These are phyloP conservation scores for Nemoura dubitans DNA, from an alignment of 2,888 invertebrate genomes.

Conservation along the genomic window DNA sequence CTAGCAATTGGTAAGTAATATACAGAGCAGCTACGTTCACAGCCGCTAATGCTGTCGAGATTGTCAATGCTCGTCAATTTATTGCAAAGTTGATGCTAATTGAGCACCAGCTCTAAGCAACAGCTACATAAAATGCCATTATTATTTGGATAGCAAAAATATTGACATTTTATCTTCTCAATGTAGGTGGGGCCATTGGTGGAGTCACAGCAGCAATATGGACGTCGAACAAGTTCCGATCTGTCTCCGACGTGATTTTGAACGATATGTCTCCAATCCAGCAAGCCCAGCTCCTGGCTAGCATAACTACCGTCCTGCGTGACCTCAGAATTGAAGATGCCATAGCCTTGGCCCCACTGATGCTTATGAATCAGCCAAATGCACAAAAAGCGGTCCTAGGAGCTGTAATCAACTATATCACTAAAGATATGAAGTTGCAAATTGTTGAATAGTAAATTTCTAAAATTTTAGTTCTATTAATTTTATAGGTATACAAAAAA, in stretches of 20 bases:
- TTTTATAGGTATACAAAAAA: too few relatives aligned
- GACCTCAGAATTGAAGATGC: slow-evolving; percentile 35
- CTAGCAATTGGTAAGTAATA: slow-evolving; percentile 57
- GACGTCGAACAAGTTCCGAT: slow-evolving; percentile 56
- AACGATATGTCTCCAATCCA: slow-evolving; percentile 57
- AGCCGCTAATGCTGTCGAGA: too few relatives aligned
- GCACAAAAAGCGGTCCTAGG: slow-evolving; percentile 9
- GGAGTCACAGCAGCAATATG: slow-evolving; percentile 55
- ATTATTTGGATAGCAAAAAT: too few relatives aligned
- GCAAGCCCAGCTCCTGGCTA: slow-evolving; percentile 52
- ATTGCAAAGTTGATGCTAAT: too few relatives aligned
- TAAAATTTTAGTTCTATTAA: too few relatives aligned
- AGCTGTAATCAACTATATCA: slow-evolving; percentile 28
- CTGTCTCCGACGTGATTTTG: slow-evolving; percentile 56
- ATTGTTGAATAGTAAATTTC: slow-evolving; percentile 12
- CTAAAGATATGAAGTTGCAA: slow-evolving; percentile 26
- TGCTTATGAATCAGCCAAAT: not conserved
- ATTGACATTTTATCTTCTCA: not conserved
- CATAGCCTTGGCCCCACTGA: slow-evolving; percentile 18
- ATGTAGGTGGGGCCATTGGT: slow-evolving; percentile 57
- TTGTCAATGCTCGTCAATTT: too few relatives aligned
- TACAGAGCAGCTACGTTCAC: not conserved
- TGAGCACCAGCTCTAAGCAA: too few relatives aligned
- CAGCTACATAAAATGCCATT: too few relatives aligned
- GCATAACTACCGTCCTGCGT: slow-evolving; percentile 25